These are phyloP conservation scores for Thunnus albacares DNA, from an alignment of 2,797 vertebrate species.

Conservation along the genomic window DNA sequence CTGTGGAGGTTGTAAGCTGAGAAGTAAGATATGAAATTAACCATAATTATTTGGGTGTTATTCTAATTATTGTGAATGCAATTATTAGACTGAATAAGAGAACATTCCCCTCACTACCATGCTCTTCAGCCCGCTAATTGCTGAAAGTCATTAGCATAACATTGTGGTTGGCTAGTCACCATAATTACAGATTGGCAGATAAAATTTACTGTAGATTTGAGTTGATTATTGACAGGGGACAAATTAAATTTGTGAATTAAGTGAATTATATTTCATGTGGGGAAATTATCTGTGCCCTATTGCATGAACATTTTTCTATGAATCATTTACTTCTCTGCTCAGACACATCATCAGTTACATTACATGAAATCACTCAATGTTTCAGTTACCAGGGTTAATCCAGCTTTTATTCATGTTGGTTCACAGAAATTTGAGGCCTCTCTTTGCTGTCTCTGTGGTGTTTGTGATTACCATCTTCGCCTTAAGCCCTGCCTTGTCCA, in stretches of 20 bases:
- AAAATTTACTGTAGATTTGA: slow-evolving; percentile 10
- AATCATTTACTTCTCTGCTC: slow-evolving; percentile 3
- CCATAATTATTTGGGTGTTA: neutral
- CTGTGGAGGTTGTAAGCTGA: neutral
- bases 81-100: slow-evolving; percentile 11
- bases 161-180: slow-evolving; percentile 20
- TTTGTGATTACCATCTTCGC: slow-evolving; percentile 11
- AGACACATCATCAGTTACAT: slow-evolving; percentile 7
- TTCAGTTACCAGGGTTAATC: slow-evolving; percentile 13
- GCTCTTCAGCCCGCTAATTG: slow-evolving; percentile 24
- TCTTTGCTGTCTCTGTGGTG: slow-evolving; percentile 13
- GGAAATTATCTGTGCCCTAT: slow-evolving; percentile 19
- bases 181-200: slow-evolving; percentile 31
- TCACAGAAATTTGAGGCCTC: slow-evolving; percentile 11
- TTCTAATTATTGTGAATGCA: slow-evolving; percentile 21
- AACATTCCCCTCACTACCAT: neutral
- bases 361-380: neutral
- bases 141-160: slow-evolving; percentile 40
- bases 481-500: slow-evolving; percentile 8
- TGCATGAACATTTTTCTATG: neutral
- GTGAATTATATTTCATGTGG: slow-evolving; percentile 7
- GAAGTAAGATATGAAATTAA: slow-evolving; percentile 4
- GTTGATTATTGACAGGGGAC: slow-evolving; percentile 26
- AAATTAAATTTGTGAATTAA: slow-evolving; percentile 8
- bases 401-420: slow-evolving; percentile 29